Evolutionary conservation across 1,140 invertebrate species (phyloP).

Genomic region (Cotesia vestalis): DNA sequence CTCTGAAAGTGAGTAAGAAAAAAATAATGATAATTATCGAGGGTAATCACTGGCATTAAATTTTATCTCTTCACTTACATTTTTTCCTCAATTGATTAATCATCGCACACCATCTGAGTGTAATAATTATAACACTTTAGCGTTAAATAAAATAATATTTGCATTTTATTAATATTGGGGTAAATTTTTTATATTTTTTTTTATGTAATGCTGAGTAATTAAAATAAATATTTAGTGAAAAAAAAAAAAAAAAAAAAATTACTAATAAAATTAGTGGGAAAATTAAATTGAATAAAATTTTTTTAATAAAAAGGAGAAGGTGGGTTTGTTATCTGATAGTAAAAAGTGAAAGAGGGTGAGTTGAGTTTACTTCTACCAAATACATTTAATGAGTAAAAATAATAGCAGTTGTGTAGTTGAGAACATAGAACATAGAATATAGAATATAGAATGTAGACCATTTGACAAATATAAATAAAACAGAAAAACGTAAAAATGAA

Average conservation of each 20-base stretch:
- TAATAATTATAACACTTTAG: background rate
- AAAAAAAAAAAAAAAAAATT: too few species aligned
- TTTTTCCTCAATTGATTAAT: conserved; percentile 1
- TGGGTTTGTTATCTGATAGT: background rate
- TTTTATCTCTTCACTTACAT: conserved; percentile 8
- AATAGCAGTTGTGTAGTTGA: too few species aligned
- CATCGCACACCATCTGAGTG: too few species aligned
- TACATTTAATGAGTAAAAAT: background rate
- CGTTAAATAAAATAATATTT: conserved; percentile 4
- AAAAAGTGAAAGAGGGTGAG: too few species aligned
- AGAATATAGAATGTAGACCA: background rate
- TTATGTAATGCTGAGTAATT: too few species aligned
- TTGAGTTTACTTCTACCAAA: background rate
- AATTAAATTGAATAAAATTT: background rate
- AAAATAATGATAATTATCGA: conserved; percentile 11
- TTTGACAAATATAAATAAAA: background rate
- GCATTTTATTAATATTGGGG: background rate
- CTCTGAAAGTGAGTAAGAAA: conserved; percentile 1
- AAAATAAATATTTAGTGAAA: too few species aligned
- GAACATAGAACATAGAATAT: too few species aligned
- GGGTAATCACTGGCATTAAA: background rate
- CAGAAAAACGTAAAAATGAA: conserved; percentile 2
- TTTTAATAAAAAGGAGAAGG: too few species aligned
- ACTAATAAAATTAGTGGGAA: too few species aligned
- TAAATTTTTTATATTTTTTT: background rate